Base-by-base conservation (phyloP, 2,113 vertebrate species). In the Misgurnus mizolepis region DNA sequence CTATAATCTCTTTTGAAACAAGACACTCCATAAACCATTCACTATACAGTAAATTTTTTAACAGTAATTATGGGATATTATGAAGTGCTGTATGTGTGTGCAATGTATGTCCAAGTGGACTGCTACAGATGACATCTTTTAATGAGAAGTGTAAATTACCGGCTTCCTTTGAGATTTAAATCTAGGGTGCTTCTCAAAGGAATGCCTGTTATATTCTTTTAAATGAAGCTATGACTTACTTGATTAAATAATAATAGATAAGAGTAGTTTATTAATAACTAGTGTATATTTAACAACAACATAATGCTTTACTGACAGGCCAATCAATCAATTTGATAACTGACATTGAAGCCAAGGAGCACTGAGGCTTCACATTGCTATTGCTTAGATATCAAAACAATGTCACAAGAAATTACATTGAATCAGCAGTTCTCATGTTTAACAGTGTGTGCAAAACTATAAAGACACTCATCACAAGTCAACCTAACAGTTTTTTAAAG, bases 111-210 rank as follows among this genome's bases (percentile, higher is more conserved):
- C 77, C 80, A 76, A 41, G 58, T 56, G 72, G 53, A 77, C 39
- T 80, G 53, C 76, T 73, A 73, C 45, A 74, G 68, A 43, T 56
- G 80, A 78, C 61, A 84, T 61, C 50, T 86, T 86, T 84, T 82
- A 82, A 84, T 82, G 58, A 86, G 80, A 67, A 55, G 68, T 80
- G 74, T 41, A 45, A 82, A 45, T 71, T 69, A 75, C 73, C 60
- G 41, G 65, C 18, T 67, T 74, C 72, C 82, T 82, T 41, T 72
- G 82, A 80, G 82, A 82, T 67, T 84, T 27, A 70, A 80, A 86
- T 80, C 85, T 86, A 83, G 85, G 85, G 66, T 78, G 76, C 27
- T 80, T 67, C 83, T 80, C 83, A 61, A 72, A 80, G 79, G 83
- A 71, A 71, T 22, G 14, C 71, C 71, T 50, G 77, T 77, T 79